Evolutionary conservation across 2,888 invertebrate genomes (phyloP).

Genomic region (Drosophila barbarae): DNA sequence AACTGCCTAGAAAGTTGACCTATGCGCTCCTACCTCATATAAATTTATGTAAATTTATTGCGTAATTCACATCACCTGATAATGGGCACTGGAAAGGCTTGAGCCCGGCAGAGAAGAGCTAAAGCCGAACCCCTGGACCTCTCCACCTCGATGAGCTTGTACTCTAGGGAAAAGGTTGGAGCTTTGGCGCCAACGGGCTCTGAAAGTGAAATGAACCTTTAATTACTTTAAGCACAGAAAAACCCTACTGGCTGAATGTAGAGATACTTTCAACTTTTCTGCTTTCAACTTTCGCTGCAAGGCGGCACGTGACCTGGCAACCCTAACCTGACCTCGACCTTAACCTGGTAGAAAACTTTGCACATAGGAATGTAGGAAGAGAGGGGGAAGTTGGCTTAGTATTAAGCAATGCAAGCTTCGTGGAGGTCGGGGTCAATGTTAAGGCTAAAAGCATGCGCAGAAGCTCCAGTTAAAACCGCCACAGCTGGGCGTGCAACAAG

Average conservation of each 20-base stretch:
- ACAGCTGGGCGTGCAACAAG: constrained; percentile 55
- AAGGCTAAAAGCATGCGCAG: constrained; percentile 51
- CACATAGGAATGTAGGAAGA: neutral
- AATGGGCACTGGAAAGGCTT: constrained; percentile 83
- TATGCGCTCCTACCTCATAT: neutral
- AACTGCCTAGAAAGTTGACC: constrained; percentile 19
- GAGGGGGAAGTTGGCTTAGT: neutral
- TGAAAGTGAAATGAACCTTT: constrained; percentile 68
- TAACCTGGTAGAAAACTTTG: neutral
- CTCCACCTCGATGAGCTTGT: constrained; percentile 72
- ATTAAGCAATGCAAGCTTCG: constrained; percentile 46
- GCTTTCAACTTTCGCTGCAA: constrained; percentile 5
- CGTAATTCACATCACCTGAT: constrained; percentile 76
- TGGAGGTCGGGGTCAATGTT: constrained; percentile 58
- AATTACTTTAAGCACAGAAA: neutral
- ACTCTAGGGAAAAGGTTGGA: constrained; percentile 81
- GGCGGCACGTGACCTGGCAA: constrained; percentile 55
- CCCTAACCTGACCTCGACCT: constrained; percentile 29
- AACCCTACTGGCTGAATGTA: constrained; percentile 36
- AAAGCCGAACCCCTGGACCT: constrained; percentile 73
- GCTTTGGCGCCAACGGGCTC: constrained; percentile 86
- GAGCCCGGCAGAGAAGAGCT: constrained; percentile 85
- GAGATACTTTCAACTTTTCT: constrained; percentile 5
- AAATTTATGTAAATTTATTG: neutral
- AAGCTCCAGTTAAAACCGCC: constrained; percentile 1